Conservation (phyloP, 1,140 invertebrate species). For the Drosophila sp. region DNA sequence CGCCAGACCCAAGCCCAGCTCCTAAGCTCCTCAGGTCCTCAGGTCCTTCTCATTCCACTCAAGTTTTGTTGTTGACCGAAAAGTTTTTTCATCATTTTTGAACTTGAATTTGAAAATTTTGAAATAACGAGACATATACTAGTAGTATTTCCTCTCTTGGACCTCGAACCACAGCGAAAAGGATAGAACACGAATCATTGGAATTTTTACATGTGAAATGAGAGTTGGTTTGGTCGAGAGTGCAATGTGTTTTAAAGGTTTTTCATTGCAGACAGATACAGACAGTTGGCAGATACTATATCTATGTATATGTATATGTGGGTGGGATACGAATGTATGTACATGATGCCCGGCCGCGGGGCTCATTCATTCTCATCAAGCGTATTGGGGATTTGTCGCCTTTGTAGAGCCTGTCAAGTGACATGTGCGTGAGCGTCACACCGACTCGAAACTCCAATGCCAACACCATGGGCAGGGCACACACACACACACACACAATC, state of each 20-base stretch:
- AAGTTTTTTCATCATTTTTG: neutral
- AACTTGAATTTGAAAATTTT: no score
- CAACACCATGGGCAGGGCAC: neutral
- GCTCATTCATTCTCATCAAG: constrained; percentile 78
- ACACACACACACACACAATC: neutral
- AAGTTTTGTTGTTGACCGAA: constrained; percentile 5
- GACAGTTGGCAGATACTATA: constrained; percentile 10
- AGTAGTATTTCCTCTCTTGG: no score
- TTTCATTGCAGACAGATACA: constrained; percentile 4
- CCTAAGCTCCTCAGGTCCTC: neutral
- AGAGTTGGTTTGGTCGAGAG: neutral
- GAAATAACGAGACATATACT: no score
- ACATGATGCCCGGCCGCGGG: constrained; percentile 37
- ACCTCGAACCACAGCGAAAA: no score
- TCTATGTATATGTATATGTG: constrained; percentile 15
- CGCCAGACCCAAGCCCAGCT: neutral
- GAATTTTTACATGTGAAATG: neutral
- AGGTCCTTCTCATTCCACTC: neutral
- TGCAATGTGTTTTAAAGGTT: constrained; percentile 3
- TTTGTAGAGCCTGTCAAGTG: constrained; percentile 58
- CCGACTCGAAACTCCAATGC: constrained; percentile 4
- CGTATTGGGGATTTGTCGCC: constrained; percentile 75
- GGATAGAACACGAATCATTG: neutral
- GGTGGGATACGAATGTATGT: constrained; percentile 32
- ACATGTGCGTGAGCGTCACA: constrained; percentile 52